Base-by-base conservation (phyloP, 30 jellyfish, hydroid and myxozoan species). In the Hydractinia symbiolongicarpus region DNA sequence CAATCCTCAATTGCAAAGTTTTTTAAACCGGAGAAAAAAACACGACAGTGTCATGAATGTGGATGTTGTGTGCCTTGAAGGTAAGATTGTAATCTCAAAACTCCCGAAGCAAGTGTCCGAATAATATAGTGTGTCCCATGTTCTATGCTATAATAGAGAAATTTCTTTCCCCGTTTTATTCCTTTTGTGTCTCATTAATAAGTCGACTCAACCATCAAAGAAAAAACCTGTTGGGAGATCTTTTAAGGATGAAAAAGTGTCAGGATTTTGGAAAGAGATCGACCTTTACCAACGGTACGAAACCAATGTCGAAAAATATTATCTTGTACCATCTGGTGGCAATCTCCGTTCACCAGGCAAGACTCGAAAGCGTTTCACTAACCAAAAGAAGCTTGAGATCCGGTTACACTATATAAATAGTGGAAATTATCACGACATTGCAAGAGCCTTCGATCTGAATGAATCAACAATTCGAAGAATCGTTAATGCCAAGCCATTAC, bases 171-270 rank as follows among this genome's bases (percentile, higher is more conserved):
- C 10, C 10, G 13, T 13, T 67, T 9, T 9, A 9, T 13, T 67
- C 19, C 10, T 20, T 67, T 9, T 67, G 10, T 19, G 13, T 67
- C 77, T 67, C 44, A 8, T 67, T 9, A 19, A 8, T 9, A 44
- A 44, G 49, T 9, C 77, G 77, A 8, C 77, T 9, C 13, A 67
- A 8, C 44, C 77, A 20, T 9, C 13, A 67, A 67, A 20, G 77
- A 67, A 67, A 67, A 67, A 67, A 9, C 77, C 77, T 67, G 77
- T 67, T 67, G 77, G 77, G 44, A 20, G 77, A 67, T 10, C 77
- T 44, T 19, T 9, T 44, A 67, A 67, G 77, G 44, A 13, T 67
- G 77, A 67, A 67, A 67, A 67, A 20, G 10, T 8, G 14, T 44
- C 13, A 8, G 77, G 19, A 9, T 67, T 67, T 19, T 67, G 77